phyloP scores from a whole-genome alignment of 2,888 invertebrate genomes.

The Yponomeuta sedellus region DNA sequence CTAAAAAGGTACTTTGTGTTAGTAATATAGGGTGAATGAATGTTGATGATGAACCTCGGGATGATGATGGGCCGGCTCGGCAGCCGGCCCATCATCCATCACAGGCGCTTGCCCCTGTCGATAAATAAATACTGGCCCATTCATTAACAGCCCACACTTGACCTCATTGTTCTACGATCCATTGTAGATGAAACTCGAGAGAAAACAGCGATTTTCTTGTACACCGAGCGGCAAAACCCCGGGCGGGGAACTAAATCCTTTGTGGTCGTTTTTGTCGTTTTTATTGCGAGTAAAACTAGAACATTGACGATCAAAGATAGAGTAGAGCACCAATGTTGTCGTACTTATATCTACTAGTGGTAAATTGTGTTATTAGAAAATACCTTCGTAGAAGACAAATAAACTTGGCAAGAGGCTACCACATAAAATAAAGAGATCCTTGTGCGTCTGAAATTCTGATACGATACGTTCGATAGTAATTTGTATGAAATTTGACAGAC shows the following conservation, averaged over 20 bases:
- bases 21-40: conserved; percentile 51
- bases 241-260: conserved; percentile 2
- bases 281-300: neutral
- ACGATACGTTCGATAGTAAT: no score
- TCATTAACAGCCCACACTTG: conserved; percentile 22
- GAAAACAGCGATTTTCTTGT: conserved; percentile 5
- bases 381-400: neutral
- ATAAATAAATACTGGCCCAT: conserved; percentile 26
- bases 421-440: no score
- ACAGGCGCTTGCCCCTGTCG: conserved; percentile 23
- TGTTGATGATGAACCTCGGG: conserved; percentile 47
- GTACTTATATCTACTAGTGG: neutral
- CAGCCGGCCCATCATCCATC: conserved; percentile 5
- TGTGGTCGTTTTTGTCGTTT: neutral
- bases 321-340: neutral
- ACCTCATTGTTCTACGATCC: neutral
- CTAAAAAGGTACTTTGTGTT: conserved; percentile 54
- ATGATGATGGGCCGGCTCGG: conserved; percentile 45
- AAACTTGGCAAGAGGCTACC: no score
- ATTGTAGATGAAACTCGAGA: neutral
- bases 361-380: neutral
- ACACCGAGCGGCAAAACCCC: neutral
- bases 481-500: no score
- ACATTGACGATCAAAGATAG: neutral
- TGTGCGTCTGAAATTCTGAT: no score